Conservation (phyloP, 2,888 invertebrate genomes). For the Hesperia comma region DNA sequence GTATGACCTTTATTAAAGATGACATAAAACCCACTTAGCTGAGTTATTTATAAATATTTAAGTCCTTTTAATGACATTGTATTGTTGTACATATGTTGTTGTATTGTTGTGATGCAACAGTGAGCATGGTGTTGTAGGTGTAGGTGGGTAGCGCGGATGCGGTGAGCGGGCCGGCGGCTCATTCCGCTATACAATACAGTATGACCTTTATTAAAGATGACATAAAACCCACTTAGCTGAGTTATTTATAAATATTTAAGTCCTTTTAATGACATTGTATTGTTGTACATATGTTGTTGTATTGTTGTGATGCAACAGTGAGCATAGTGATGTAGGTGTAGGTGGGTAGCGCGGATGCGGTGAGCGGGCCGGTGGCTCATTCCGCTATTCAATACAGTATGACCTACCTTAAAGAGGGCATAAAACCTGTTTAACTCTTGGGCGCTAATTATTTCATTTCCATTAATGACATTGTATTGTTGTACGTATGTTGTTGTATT, state of each 20-base stretch:
- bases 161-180: conserved; percentile 61
- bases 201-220: conserved; percentile 43
- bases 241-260: too few species aligned
- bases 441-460: not conserved
- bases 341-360: conserved; percentile 71
- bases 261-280: not conserved
- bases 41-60: too few species aligned
- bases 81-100: too few species aligned
- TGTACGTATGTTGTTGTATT: conserved; percentile 9
- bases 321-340: conserved; percentile 57
- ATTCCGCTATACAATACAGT: conserved; percentile 52
- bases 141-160: conserved; percentile 70
- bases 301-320: conserved; percentile 12
- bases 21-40: too few species aligned
- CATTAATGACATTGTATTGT: not conserved
- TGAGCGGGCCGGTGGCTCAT: conserved; percentile 59
- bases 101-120: too few species aligned
- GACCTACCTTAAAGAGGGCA: too few species aligned
- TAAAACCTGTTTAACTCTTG: too few species aligned
- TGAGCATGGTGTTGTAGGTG: conserved; percentile 55
- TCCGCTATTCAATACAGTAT: conserved; percentile 42
- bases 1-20: too few species aligned
- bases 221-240: too few species aligned
- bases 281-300: too few species aligned
- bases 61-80: too few species aligned